Evolutionary conservation across 2,888 invertebrate species (phyloP).

Genomic region (Ligdia adustata): DNA sequence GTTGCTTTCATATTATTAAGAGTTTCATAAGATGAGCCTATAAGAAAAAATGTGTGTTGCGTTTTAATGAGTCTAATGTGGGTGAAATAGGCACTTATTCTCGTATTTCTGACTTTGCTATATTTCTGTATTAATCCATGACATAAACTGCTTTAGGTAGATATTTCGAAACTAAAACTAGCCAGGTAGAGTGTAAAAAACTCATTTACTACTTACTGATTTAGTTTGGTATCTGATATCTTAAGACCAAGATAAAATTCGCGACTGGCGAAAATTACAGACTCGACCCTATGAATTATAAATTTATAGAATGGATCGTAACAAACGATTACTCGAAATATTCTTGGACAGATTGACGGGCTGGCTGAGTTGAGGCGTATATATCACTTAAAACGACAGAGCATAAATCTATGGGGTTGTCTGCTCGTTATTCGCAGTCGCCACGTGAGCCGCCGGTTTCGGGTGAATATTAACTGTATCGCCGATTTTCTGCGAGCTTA

Average conservation of each 20-base stretch:
- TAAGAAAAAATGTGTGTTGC: constrained; percentile 12
- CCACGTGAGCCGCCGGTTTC: constrained; percentile 80
- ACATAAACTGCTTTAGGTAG: too few species aligned
- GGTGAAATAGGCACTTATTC: neutral
- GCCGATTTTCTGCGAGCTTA: constrained; percentile 83
- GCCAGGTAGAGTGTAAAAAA: too few species aligned
- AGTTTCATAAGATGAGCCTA: constrained; percentile 19
- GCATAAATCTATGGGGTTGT: constrained; percentile 79
- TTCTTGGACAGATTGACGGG: constrained; percentile 60
- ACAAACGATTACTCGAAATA: constrained; percentile 64
- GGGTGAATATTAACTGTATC: constrained; percentile 84
- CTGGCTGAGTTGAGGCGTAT: constrained; percentile 60
- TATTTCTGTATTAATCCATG: too few species aligned
- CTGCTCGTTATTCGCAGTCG: constrained; percentile 81
- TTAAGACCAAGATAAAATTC: constrained; percentile 5
- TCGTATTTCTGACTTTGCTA: too few species aligned
- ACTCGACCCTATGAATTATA: too few species aligned
- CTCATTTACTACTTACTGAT: too few species aligned
- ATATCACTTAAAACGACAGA: constrained; percentile 81
- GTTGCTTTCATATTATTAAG: constrained; percentile 17
- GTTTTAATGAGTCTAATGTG: neutral
- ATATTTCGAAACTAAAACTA: too few species aligned
- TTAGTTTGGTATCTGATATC: neutral
- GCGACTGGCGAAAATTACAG: constrained; percentile 37
- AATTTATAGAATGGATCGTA: too few species aligned